Percentiles rank a stretch among this genome's conserved stretches.
phyloP scores from a whole-genome alignment of 2,113 vertebrate genomes.

The Elephas maximus region DNA sequence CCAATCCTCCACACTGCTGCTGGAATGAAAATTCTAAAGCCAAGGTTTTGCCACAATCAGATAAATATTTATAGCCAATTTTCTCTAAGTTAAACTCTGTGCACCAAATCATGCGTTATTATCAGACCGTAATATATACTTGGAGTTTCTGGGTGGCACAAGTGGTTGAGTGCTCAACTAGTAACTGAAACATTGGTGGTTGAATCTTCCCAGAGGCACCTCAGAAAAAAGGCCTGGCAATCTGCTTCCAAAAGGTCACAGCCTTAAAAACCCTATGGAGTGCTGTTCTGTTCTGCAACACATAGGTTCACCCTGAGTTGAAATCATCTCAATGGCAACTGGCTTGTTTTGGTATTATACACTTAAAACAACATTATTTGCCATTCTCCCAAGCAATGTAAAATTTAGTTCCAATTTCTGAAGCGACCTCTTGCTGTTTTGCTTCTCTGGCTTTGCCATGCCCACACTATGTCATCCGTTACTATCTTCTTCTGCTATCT shows the following conservation, averaged over 20 bases:
- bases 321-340: not conserved
- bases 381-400: not conserved
- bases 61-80: not conserved
- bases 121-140: not conserved
- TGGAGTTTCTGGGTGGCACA: not conserved
- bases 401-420: not conserved
- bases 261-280: not conserved
- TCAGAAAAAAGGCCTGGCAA: not conserved
- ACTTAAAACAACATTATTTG: not conserved
- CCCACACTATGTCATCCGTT: not conserved
- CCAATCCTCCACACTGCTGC: not conserved
- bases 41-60: not conserved
- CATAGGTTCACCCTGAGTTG: not conserved
- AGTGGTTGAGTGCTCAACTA: not conserved
- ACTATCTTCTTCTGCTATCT: not conserved
- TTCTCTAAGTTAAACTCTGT: not conserved
- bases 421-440: not conserved
- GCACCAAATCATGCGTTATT: not conserved
- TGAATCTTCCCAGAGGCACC: not conserved
- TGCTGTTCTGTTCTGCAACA: not conserved
- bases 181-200: not conserved
- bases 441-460: not conserved
- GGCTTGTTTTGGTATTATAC: not conserved
- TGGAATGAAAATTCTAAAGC: slow-evolving; percentile 22
- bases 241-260: not conserved